Evolutionary conservation across 1,140 invertebrate genomes (phyloP).

Genomic region (Dendroctonus valens): DNA sequence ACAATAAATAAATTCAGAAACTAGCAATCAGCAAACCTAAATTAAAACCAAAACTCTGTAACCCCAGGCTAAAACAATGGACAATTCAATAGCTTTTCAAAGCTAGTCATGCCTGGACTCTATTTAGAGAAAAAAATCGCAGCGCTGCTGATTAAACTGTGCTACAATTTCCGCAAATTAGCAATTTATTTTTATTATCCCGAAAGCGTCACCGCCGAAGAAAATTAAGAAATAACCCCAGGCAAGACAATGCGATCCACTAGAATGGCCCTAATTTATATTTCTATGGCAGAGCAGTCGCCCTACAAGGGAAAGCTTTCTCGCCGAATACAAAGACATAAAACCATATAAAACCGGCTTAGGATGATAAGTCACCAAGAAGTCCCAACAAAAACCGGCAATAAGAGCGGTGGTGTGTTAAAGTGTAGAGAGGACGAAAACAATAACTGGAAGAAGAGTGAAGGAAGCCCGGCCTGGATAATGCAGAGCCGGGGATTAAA

Average conservation of each 20-base stretch:
- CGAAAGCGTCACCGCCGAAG: background rate
- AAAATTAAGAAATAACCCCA: constrained; percentile 10
- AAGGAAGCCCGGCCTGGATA: background rate
- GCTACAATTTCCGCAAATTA: too few relatives aligned
- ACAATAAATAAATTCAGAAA: too few relatives aligned
- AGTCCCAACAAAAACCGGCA: constrained; percentile 8
- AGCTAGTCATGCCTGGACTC: too few relatives aligned
- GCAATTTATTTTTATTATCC: too few relatives aligned
- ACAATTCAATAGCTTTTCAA: too few relatives aligned
- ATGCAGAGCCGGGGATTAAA: constrained; percentile 6
- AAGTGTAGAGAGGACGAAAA: constrained; percentile 7
- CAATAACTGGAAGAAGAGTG: constrained; percentile 6
- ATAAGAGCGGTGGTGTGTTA: constrained; percentile 8
- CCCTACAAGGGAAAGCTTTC: constrained; percentile 9
- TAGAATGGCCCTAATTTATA: constrained; percentile 17
- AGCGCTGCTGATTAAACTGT: too few relatives aligned
- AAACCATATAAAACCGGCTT: constrained; percentile 16
- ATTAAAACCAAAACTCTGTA: too few relatives aligned
- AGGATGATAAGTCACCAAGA: constrained; percentile 18
- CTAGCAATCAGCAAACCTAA: too few relatives aligned
- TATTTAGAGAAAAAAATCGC: too few relatives aligned
- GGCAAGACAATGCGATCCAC: constrained; percentile 9
- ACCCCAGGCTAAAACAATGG: too few relatives aligned
- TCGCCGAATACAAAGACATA: constrained; percentile 15
- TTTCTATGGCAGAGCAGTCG: constrained; percentile 3